Evolutionary conservation across 1,140 invertebrate genomes (phyloP).

Genomic region (Melitaea cinxia): DNA sequence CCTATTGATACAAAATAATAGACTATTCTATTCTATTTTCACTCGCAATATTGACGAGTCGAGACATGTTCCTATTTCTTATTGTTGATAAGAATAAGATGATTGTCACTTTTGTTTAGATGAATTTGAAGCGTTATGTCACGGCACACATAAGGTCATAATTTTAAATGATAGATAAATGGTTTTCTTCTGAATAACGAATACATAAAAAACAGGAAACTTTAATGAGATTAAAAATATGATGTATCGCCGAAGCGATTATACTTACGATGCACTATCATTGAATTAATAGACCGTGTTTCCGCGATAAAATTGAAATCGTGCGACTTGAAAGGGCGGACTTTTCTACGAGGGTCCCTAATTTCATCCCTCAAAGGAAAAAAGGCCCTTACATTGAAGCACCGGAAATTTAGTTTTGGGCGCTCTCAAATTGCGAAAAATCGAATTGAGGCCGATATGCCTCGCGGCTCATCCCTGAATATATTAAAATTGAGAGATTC

Average conservation of each 20-base stretch:
- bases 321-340: slow-evolving; percentile 26
- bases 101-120: no score
- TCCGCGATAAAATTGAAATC: slow-evolving; percentile 35
- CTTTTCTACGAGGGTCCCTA: slow-evolving; percentile 19
- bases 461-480: slow-evolving; percentile 2
- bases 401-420: slow-evolving; percentile 42
- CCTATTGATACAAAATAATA: no score
- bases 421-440: slow-evolving; percentile 33
- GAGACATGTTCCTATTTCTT: no score
- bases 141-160: no score
- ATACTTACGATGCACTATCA: slow-evolving; percentile 11
- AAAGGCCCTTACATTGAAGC: slow-evolving; percentile 17
- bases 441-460: slow-evolving; percentile 22
- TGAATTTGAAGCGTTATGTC: no score
- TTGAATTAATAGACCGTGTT: slow-evolving; percentile 26
- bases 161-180: no score
- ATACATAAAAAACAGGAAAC: neutral
- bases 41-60: no score
- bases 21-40: no score
- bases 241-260: neutral
- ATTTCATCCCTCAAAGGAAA: slow-evolving; percentile 34
- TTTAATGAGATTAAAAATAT: neutral
- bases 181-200: neutral
- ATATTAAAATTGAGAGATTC: neutral
- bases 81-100: no score